Base-by-base conservation (phyloP, 2,113 vertebrate genomes). In the Aegithalos caudatus region DNA sequence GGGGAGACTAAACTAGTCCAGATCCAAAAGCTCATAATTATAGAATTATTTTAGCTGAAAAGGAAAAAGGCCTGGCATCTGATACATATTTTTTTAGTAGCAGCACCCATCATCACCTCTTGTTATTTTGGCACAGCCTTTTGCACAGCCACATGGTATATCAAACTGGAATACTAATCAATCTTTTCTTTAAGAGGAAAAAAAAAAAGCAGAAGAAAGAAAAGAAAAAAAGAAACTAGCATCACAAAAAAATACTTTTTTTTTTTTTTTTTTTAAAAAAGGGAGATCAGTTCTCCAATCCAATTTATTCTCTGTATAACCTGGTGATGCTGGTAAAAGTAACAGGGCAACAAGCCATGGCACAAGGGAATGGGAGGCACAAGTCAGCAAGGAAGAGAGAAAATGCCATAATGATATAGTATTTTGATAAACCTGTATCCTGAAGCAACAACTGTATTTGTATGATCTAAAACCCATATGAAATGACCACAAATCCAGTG, bases 11-110 rank as follows among this genome's bases (percentile, higher is more conserved):
- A 96, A 96, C 72, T 23, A 74, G 40, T 61, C 61, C 54, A 22
- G 62, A 81, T 10, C 79, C 67, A 45, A 96, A 81, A 92, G 27
- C 24, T 92, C 53, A 7, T 57, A 90, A 97, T 81, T 88, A 94
- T 12, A 45, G 61, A 94, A 95, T 94, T 86, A 93, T 44, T 92
- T 28, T 80, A 92, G 31, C 25, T 81, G 33, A 88, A 38, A 90
- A 27, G 57, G 44, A 4, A 95, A 60, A 33, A 73, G 56, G 48
- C 31, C 64, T 77, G 47, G 48, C 44, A 94, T 76, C 48, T 48
- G 91, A 69, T 31, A 77, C 0, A 1, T 57, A 6, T 69, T 89
- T 90, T 86, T 92, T 88, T 18, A 79, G 66, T 21, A 83, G 54
- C 58, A 83, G 50, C 35, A 57, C 13, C 77, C 64, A 4, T 66